These are phyloP conservation scores for Xenopus laevis DNA, from an alignment of 2,113 vertebrate genomes.

Conservation along the genomic window DNA sequence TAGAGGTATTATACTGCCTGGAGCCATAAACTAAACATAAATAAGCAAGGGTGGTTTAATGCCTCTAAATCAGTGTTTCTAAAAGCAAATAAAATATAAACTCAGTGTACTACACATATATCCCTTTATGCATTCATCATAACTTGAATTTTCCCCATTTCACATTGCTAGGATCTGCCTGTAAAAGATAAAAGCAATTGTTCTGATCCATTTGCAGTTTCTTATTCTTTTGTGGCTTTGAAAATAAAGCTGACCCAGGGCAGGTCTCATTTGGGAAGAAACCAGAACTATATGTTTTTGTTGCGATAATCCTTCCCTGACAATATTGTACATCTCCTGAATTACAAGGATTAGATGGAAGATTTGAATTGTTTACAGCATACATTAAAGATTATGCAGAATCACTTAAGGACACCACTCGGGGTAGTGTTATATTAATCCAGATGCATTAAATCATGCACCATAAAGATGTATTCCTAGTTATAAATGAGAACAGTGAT, in stretches of 20 bases:
- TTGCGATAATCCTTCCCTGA: constrained; percentile 4
- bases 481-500: background rate
- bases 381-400: constrained; percentile 15
- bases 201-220: background rate
- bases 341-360: constrained; percentile 5
- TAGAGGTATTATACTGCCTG: too few relatives aligned
- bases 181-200: background rate
- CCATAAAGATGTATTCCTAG: constrained; percentile 6
- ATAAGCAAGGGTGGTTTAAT: too few relatives aligned
- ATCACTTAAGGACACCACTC: constrained; percentile 12
- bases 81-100: background rate
- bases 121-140: background rate
- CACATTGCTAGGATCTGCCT: background rate
- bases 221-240: background rate
- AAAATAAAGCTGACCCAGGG: constrained; percentile 5
- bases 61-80: too few relatives aligned
- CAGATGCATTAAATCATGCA: background rate
- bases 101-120: background rate
- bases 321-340: background rate
- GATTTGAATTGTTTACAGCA: constrained; percentile 8
- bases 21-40: too few relatives aligned
- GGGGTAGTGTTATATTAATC: background rate
- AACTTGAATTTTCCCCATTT: background rate
- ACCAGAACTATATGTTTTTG: background rate
- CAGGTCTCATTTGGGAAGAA: background rate